phyloP scores from a whole-genome alignment of 2,797 vertebrate species.

The Macropodus opercularis region DNA sequence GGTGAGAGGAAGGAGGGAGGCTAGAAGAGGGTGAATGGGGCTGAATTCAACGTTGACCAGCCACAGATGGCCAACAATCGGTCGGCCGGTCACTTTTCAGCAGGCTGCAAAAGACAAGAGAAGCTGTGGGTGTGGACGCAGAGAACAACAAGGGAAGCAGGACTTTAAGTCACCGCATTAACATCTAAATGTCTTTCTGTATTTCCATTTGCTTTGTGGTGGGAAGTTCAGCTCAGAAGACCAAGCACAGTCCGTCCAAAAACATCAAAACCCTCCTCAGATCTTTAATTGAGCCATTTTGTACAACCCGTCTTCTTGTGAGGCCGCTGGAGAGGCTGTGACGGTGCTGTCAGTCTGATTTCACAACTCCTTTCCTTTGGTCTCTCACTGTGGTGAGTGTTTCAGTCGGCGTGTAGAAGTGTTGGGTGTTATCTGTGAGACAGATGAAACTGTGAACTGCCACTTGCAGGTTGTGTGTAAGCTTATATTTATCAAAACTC shows the following conservation, averaged over 20 bases:
- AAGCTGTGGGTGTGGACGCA: slow-evolving; percentile 4
- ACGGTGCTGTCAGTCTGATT: not conserved
- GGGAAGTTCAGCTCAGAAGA: no score
- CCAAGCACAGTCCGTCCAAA: no score
- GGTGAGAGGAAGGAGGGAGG: slow-evolving; percentile 13
- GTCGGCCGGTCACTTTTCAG: slow-evolving; percentile 61
- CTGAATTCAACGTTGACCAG: slow-evolving; percentile 66
- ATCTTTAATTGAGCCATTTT: no score
- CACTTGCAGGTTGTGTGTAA: no score
- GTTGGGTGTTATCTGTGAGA: not conserved
- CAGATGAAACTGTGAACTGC: not conserved
- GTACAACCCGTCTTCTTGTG: no score
- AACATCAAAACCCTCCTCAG: not conserved
- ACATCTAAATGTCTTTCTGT: not conserved
- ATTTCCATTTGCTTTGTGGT: not conserved
- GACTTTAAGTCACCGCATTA: slow-evolving; percentile 10
- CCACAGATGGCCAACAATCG: slow-evolving; percentile 76
- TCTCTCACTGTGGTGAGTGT: not conserved
- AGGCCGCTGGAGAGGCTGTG: not conserved
- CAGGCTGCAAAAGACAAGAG: slow-evolving; percentile 37
- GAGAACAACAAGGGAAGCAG: not conserved
- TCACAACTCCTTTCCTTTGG: not conserved
- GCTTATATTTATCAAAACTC: slow-evolving; percentile 2
- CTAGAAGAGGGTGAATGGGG: slow-evolving; percentile 56
- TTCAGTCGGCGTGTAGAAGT: not conserved